Conservation (phyloP, 2,888 invertebrate species). For the Sminthurinus aureus region DNA sequence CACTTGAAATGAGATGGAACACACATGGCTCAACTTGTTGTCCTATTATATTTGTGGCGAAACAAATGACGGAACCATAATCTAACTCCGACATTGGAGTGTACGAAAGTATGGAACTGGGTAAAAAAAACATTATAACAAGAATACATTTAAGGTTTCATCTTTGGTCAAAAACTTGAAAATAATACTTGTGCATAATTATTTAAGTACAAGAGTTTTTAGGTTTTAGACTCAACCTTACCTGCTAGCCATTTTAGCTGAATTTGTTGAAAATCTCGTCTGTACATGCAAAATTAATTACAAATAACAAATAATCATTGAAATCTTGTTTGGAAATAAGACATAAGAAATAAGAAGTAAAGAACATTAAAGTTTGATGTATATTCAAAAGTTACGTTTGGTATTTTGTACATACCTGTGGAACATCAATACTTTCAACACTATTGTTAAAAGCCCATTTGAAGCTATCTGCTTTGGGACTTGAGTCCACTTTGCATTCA, state of each 20-base stretch:
- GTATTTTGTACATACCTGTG: slow-evolving; percentile 63
- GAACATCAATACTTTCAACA: slow-evolving; percentile 79
- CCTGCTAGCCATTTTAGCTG: slow-evolving; percentile 59
- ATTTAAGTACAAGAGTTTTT: too few species aligned
- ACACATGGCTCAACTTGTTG: slow-evolving; percentile 77
- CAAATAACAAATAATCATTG: not conserved
- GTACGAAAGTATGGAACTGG: slow-evolving; percentile 74
- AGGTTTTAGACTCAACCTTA: too few species aligned
- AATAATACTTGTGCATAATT: too few species aligned
- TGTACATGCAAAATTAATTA: slow-evolving; percentile 25
- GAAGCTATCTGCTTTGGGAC: slow-evolving; percentile 81
- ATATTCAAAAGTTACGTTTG: too few species aligned
- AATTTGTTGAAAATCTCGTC: slow-evolving; percentile 72
- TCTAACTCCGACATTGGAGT: slow-evolving; percentile 78
- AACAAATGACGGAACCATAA: slow-evolving; percentile 78
- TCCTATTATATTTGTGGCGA: slow-evolving; percentile 75
- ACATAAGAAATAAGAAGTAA: too few species aligned
- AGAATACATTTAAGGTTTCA: too few species aligned
- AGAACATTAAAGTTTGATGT: too few species aligned
- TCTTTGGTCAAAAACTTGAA: too few species aligned
- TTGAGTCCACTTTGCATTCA: slow-evolving; percentile 83
- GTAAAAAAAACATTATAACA: slow-evolving; percentile 61
- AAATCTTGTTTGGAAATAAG: not conserved
- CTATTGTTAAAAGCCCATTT: slow-evolving; percentile 92
- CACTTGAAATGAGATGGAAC: slow-evolving; percentile 76